Evolutionary conservation across 1,140 invertebrate species (phyloP).

Genomic region (Pseudomyrmex gracilis): DNA sequence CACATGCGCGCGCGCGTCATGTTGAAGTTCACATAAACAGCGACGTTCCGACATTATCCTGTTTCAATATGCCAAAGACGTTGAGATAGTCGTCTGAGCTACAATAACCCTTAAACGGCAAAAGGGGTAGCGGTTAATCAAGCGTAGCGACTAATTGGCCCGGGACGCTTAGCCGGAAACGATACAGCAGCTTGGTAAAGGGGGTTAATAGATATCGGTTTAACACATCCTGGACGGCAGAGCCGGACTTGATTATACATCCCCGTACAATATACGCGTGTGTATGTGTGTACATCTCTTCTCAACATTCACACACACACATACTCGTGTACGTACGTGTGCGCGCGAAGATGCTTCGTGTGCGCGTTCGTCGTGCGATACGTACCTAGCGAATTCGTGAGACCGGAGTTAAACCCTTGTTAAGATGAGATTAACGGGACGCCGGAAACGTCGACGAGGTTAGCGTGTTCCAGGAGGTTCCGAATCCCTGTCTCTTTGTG

Average conservation of each 20-base stretch:
- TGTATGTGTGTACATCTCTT: not conserved
- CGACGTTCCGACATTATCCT: not conserved
- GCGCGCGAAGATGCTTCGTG: not conserved
- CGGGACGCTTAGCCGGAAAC: slow-evolving; percentile 36
- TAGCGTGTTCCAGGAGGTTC: slow-evolving; percentile 23
- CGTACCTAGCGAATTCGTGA: slow-evolving; percentile 24
- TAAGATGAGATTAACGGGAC: slow-evolving; percentile 78
- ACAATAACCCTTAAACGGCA: not conserved
- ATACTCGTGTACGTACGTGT: not conserved
- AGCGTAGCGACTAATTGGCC: slow-evolving; percentile 19
- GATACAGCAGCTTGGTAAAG: slow-evolving; percentile 16
- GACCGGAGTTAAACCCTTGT: slow-evolving; percentile 79
- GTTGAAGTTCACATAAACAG: not conserved
- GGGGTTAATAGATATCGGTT: slow-evolving; percentile 71
- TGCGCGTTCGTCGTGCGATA: slow-evolving; percentile 7
- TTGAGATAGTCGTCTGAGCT: not conserved
- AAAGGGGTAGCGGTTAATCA: slow-evolving; percentile 23
- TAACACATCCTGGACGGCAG: slow-evolving; percentile 61
- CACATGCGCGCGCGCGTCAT: not conserved
- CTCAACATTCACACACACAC: not conserved
- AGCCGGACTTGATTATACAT: slow-evolving; percentile 40
- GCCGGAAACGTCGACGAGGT: slow-evolving; percentile 43
- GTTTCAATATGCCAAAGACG: not conserved
- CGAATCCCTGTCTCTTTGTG: slow-evolving; percentile 11
- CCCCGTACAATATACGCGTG: not conserved